These are phyloP conservation scores for Paramormyrops hopkinsi DNA, from an alignment of 2,797 vertebrate species.

Conservation along the genomic window DNA sequence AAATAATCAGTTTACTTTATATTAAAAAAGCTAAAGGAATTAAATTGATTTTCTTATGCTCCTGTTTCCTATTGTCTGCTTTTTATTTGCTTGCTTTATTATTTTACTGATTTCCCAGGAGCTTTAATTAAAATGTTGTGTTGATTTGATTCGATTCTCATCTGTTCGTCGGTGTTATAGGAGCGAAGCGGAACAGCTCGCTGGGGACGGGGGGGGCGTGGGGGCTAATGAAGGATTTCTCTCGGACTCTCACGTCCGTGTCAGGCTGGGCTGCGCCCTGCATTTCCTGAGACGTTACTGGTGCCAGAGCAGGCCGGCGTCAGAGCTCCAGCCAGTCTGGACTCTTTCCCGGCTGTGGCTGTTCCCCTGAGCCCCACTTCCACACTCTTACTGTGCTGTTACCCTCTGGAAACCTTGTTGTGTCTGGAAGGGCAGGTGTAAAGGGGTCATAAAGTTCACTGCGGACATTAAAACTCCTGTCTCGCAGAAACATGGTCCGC, in stretches of 20 bases:
- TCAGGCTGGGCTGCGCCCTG: not conserved
- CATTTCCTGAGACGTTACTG: not conserved
- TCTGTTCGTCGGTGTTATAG: not conserved
- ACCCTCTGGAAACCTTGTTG: not conserved
- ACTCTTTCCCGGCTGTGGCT: not conserved
- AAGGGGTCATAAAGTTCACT: not conserved
- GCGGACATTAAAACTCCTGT: not conserved
- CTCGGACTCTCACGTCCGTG: not conserved
- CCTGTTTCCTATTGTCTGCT: not conserved
- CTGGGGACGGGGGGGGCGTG: not conserved
- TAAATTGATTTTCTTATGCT: conserved; percentile 5
- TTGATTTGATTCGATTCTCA: conserved; percentile 8
- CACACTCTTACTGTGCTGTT: not conserved
- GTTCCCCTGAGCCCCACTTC: not conserved
- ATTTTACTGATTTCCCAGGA: conserved; percentile 5
- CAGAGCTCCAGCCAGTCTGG: not conserved
- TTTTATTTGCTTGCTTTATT: conserved; percentile 2
- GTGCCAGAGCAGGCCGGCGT: too few species aligned
- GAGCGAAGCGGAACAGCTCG: not conserved
- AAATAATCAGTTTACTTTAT: not conserved
- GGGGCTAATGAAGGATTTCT: not conserved
- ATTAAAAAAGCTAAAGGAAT: not conserved
- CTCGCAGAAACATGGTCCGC: not conserved
- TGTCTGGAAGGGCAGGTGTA: not conserved
- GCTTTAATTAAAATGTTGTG: not conserved